Conservation (phyloP, 2,797 vertebrate species). For the Tangara arthus region DNA sequence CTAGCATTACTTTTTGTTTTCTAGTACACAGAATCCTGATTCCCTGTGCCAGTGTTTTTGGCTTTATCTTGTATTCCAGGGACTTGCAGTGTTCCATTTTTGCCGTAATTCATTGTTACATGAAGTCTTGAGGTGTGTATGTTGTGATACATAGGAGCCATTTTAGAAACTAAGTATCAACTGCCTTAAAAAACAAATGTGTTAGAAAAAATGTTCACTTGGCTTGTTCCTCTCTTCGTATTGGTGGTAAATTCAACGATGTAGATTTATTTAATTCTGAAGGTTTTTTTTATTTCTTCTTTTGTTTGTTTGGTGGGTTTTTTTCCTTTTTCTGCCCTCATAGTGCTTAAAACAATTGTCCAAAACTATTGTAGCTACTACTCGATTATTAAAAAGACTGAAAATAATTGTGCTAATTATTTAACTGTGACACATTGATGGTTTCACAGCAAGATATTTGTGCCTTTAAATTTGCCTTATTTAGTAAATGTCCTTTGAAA, state of each 20-base stretch:
- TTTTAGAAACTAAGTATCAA: not conserved
- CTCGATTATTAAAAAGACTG: not conserved
- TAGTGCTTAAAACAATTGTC: not conserved
- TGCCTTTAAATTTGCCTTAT: not conserved
- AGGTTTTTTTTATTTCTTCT: not conserved
- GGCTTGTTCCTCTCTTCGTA: not conserved
- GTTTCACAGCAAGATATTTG: not conserved
- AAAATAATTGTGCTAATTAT: not conserved
- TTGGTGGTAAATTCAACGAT: not conserved
- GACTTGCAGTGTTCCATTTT: not conserved
- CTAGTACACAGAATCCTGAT: rapidly evolving
- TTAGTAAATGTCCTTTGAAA: not conserved
- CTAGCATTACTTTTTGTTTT: not conserved
- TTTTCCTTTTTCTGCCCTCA: not conserved
- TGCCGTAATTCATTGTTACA: not conserved
- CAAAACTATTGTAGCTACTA: not conserved
- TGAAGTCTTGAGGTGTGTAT: not conserved
- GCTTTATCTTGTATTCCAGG: not conserved
- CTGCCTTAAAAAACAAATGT: not conserved
- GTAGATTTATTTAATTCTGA: not conserved
- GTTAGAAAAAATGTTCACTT: not conserved
- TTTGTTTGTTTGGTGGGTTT: too few relatives aligned
- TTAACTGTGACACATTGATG: not conserved
- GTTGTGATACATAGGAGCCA: not conserved
- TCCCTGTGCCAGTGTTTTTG: not conserved